Percentiles rank a stretch among this genome's conserved stretches.
Conservation (phyloP, 2,113 vertebrate genomes). For the Toxotes jaculatrix region DNA sequence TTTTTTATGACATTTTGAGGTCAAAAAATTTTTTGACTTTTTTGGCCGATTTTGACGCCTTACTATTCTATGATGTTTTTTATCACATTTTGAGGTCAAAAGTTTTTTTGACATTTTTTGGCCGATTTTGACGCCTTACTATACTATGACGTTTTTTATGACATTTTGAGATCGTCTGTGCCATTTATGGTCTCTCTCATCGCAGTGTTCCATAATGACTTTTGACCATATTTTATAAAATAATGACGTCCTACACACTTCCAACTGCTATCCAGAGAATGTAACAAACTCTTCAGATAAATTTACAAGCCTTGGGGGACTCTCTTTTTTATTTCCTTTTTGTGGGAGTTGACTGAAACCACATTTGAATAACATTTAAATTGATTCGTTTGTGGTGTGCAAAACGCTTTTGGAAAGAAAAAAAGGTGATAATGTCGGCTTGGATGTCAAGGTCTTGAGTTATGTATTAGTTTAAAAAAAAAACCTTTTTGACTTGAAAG, state of each 20-base stretch:
- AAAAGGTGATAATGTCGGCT: conserved; percentile 9
- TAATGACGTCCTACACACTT: neutral
- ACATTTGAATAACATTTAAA: conserved; percentile 44
- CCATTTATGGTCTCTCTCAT: neutral
- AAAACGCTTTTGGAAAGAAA: neutral
- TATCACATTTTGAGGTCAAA: too few species aligned
- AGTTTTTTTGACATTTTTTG: too few species aligned
- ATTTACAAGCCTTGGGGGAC: conserved; percentile 18
- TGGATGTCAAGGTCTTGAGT: conserved; percentile 18
- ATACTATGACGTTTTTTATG: too few species aligned
- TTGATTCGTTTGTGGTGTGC: conserved; percentile 19
- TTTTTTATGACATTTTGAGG: too few species aligned
- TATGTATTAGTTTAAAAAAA: conserved; percentile 10
- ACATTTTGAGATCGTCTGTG: neutral
- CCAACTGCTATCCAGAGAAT: neutral
- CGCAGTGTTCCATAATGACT: conserved; percentile 12
- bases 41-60: too few species aligned
- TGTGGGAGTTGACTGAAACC: conserved; percentile 29
- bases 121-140: too few species aligned
- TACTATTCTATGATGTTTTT: too few species aligned
- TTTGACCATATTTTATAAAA: neutral
- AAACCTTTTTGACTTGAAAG: conserved; percentile 31
- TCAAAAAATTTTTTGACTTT: too few species aligned
- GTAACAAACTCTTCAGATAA: neutral
- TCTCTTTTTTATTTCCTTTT: conserved; percentile 32